Evolutionary conservation across 2,113 vertebrate genomes (phyloP), one percentile per base, ranked within the genome.

Genomic region (Anas platyrhynchos): DNA sequence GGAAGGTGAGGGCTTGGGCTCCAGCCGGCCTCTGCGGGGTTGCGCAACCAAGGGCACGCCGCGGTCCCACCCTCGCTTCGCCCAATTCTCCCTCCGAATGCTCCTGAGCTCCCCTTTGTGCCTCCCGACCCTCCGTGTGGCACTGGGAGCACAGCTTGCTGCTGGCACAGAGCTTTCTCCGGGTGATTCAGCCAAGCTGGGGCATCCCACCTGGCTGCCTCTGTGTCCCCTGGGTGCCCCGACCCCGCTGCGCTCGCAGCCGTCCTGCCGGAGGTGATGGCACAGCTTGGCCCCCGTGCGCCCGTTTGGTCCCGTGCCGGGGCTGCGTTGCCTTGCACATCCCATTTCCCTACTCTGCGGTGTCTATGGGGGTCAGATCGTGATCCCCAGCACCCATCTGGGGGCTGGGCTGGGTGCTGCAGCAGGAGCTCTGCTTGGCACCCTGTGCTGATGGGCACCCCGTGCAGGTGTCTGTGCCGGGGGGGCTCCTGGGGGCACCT

Each of bases 81-180:
- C n/a, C 56, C 16, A 7, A 1, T 2, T 16, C 73, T 52, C 56
- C 0, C 0, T 61, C 16, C 6, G 1, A 74, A 27, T 0, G 13
- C 34, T 36, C 43, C 68, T 21, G 82, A 79, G 56, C 82, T 88
- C 36, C 63, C 0, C 0, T 4, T 5, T 15, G 81, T 74, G 61
- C 62, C 46, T 63, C 2, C 0, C 2, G 7, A 59, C 18, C 43
- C 63, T 66, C 38, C 0, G 0, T 22, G 34, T 0, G 0, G 25
- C 0, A 1, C 36, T 36, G 36, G 36, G 36, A 36, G 36, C 36
- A 36, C 62, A 32, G 50, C 38, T 41, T 41, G 38, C 38, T 11
- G 38, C 87, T 86, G 56, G 6, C 22, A 22, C 43, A 36, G 75
- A 43, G 59, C 58, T 6, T 73, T 23, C 65, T 74, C 36, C 2